These are phyloP conservation scores for Siderastrea radians DNA, from an alignment of 92 coral and sea anemone genomes.

Conservation along the genomic window DNA sequence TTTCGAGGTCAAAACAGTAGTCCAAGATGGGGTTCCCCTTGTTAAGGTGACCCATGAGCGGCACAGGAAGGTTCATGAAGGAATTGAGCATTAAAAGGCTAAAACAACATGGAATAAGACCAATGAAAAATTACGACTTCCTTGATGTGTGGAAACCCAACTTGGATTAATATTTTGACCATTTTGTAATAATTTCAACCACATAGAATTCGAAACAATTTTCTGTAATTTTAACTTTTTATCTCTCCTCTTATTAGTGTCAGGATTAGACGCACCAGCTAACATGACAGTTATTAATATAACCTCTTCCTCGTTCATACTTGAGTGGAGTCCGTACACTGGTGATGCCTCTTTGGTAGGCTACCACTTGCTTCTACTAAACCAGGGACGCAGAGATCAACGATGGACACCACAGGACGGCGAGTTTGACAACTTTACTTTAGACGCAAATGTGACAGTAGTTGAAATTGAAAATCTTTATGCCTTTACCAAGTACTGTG, in stretches of 20 bases:
- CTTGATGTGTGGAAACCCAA: too few relatives aligned
- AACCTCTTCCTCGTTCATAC: neutral
- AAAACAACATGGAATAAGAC: too few relatives aligned
- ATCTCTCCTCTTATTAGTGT: neutral
- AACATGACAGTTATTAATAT: neutral
- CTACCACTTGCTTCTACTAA: neutral
- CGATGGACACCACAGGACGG: neutral
- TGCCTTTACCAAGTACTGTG: neutral
- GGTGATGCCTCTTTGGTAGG: neutral
- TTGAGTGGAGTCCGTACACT: conserved; percentile 3
- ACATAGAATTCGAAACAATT: neutral
- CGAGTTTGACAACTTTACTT: neutral
- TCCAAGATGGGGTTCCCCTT: too few relatives aligned
- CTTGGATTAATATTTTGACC: too few relatives aligned
- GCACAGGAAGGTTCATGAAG: too few relatives aligned
- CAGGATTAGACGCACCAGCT: neutral
- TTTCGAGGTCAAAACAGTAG: too few relatives aligned
- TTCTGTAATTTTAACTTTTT: neutral
- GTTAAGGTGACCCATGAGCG: too few relatives aligned
- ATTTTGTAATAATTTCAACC: too few relatives aligned
- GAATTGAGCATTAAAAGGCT: too few relatives aligned
- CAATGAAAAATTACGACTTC: too few relatives aligned
- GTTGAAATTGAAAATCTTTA: neutral
- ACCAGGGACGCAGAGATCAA: neutral
- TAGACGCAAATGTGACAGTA: neutral